These are phyloP conservation scores for Acipenser oxyrinchus DNA, from an alignment of 2,797 vertebrate species.

Conservation along the genomic window DNA sequence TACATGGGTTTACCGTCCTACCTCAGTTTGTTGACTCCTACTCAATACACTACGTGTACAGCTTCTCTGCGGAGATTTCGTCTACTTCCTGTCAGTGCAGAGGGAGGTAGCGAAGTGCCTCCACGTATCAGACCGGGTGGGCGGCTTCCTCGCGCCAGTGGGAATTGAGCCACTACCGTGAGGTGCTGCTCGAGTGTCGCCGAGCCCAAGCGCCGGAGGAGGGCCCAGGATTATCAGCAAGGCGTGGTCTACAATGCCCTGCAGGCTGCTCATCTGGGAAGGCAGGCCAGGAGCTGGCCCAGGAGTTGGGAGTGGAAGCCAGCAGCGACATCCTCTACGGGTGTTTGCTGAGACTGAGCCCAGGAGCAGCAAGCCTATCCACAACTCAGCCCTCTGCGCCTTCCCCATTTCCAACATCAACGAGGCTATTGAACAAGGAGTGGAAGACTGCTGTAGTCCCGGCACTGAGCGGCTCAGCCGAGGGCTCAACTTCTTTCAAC, in stretches of 20 bases:
- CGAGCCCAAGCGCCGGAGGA: slow-evolving; percentile 69
- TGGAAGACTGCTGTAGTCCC: slow-evolving; percentile 68
- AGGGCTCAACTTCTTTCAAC: slow-evolving; percentile 81
- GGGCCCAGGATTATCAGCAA: slow-evolving; percentile 29
- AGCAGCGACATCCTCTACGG: slow-evolving; percentile 71
- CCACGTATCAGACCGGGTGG: slow-evolving; percentile 78
- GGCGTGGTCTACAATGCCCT: slow-evolving; percentile 75
- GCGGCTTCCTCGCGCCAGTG: slow-evolving; percentile 70
- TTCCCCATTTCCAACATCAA: slow-evolving; percentile 74
- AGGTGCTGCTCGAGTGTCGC: slow-evolving; percentile 79
- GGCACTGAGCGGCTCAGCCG: slow-evolving; percentile 55
- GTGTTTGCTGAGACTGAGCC: slow-evolving; percentile 64
- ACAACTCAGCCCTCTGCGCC: slow-evolving; percentile 77
- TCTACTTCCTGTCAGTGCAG: slow-evolving; percentile 87
- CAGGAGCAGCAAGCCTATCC: slow-evolving; percentile 36
- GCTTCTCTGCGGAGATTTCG: slow-evolving; percentile 66
- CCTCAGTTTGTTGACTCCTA: slow-evolving; percentile 61
- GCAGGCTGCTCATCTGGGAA: slow-evolving; percentile 72
- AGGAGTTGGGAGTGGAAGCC: slow-evolving; percentile 60
- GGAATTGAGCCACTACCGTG: slow-evolving; percentile 69
- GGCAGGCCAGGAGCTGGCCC: slow-evolving; percentile 65
- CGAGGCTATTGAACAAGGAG: slow-evolving; percentile 65
- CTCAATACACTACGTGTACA: slow-evolving; percentile 77
- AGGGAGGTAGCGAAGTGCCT: slow-evolving; percentile 46
- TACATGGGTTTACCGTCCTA: slow-evolving; percentile 72